These are phyloP conservation scores for Drosophila equinoxialis DNA, from an alignment of 1,140 invertebrate species.

Conservation along the genomic window DNA sequence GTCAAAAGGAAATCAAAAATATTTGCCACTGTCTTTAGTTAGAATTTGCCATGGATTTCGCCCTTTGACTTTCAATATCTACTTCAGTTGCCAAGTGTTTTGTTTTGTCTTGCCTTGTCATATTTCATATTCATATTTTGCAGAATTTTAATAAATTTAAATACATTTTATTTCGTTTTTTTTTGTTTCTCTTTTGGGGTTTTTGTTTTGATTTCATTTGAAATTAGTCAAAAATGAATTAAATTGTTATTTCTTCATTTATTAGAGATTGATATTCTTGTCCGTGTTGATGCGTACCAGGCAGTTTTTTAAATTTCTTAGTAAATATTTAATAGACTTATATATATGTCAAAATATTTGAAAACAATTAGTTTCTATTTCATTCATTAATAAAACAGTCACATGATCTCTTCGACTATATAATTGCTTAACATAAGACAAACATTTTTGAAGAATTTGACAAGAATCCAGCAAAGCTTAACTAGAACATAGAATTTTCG, in stretches of 20 bases:
- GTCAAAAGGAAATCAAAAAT: conserved; percentile 46
- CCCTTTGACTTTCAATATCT: neutral
- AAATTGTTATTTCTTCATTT: conserved; percentile 15
- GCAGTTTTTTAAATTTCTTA: neutral
- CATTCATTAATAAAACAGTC: neutral
- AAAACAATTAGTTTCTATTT: neutral
- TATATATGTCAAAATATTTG: neutral
- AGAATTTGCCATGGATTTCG: neutral
- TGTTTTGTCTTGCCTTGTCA: conserved; percentile 8
- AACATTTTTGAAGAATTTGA: too few species aligned
- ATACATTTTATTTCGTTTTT: conserved; percentile 31
- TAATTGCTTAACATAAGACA: neutral
- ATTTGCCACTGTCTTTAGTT: conserved; percentile 39
- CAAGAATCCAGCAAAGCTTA: too few species aligned
- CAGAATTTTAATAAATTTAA: conserved; percentile 22
- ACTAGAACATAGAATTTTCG: too few species aligned
- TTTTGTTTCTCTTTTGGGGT: neutral
- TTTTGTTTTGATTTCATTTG: conserved; percentile 22
- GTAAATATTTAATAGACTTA: neutral
- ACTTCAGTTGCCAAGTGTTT: conserved; percentile 36
- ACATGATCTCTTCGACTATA: neutral
- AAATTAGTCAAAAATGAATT: conserved; percentile 38
- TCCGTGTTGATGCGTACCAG: conserved; percentile 37
- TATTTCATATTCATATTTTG: conserved; percentile 21
- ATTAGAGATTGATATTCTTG: conserved; percentile 28